Evolutionary conservation across 1,140 invertebrate species (phyloP).

Genomic region (Dolichoris vasculosae): DNA sequence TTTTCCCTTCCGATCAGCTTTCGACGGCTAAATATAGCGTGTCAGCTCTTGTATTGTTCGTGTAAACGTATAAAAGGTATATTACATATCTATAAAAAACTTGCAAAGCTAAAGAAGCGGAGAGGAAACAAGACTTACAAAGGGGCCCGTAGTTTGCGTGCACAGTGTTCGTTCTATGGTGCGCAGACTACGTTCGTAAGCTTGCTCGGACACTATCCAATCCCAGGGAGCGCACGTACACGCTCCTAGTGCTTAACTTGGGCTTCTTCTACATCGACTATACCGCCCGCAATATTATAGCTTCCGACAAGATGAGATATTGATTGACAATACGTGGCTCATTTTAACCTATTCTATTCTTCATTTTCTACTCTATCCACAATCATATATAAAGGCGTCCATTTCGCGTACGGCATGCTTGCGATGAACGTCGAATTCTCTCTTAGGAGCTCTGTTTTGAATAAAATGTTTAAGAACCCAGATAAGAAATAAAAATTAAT

Average conservation of each 20-base stretch:
- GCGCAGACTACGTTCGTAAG: too few species aligned
- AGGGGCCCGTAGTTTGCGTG: neutral
- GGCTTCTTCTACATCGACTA: neutral
- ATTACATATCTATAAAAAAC: too few species aligned
- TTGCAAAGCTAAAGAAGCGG: too few species aligned
- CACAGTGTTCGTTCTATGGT: neutral
- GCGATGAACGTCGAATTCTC: neutral
- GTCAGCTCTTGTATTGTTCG: too few species aligned
- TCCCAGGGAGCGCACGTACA: neutral
- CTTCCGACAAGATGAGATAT: constrained; percentile 45
- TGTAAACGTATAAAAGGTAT: too few species aligned
- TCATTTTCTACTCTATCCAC: neutral
- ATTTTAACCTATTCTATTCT: neutral
- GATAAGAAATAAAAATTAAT: too few species aligned
- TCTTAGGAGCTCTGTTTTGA: neutral
- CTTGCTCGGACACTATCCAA: too few species aligned
- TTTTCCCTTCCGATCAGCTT: too few species aligned
- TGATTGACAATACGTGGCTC: constrained; percentile 31
- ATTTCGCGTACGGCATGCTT: neutral
- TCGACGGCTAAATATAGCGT: too few species aligned
- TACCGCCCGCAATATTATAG: neutral
- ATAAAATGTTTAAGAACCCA: too few species aligned
- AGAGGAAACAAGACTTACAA: too few species aligned
- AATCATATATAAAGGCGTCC: neutral
- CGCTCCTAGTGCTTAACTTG: neutral